Conservation (phyloP, 1,140 invertebrate genomes). For the Pseudomyrmex cubaensis region DNA sequence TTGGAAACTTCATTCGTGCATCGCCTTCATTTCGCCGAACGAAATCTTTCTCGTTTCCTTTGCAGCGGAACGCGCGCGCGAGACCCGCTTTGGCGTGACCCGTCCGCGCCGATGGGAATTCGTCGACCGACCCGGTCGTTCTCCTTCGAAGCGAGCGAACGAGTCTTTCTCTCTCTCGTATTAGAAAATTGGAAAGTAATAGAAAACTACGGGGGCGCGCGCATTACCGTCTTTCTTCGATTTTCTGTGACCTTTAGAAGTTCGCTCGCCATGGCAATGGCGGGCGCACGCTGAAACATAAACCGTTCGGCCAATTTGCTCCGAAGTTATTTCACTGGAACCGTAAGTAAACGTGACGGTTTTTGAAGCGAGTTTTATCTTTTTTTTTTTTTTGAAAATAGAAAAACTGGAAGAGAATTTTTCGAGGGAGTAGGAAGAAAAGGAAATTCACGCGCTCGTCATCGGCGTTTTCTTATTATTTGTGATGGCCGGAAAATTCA, state of each 20-base stretch:
- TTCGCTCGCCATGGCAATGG: conserved; percentile 1
- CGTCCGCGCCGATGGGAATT: conserved; percentile 44
- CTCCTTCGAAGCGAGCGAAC: neutral
- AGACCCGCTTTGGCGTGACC: conserved; percentile 12
- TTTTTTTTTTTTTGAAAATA: too few species aligned
- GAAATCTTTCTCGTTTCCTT: conserved; percentile 1
- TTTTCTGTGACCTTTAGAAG: conserved; percentile 46
- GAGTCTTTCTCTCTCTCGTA: neutral
- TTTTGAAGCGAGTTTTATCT: neutral
- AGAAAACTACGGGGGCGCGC: conserved; percentile 33
- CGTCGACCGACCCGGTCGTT: conserved; percentile 1
- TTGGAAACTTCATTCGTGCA: conserved; percentile 13
- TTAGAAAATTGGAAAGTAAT: conserved; percentile 61
- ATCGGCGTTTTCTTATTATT: too few species aligned
- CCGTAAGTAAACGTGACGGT: neutral
- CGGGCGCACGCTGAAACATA: neutral
- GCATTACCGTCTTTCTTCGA: neutral
- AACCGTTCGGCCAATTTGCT: conserved; percentile 15
- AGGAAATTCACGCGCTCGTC: too few species aligned
- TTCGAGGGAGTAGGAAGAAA: too few species aligned
- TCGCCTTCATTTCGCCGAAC: neutral
- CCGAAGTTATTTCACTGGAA: neutral
- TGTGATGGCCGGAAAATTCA: too few species aligned
- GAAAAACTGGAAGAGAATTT: neutral
- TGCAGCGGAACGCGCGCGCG: neutral